phyloP scores from a whole-genome alignment of 2,113 vertebrate species.

The Helogale parvula region DNA sequence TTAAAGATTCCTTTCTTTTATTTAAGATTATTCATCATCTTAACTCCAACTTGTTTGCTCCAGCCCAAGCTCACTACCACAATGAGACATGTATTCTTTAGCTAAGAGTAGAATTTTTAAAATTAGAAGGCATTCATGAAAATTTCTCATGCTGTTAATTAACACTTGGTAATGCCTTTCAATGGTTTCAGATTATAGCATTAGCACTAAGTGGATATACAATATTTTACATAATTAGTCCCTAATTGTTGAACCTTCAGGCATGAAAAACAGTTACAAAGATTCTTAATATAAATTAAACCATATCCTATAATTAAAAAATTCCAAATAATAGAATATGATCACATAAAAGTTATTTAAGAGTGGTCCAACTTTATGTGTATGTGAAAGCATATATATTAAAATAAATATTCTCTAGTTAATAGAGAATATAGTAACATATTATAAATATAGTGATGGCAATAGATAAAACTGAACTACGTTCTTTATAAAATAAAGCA shows the following conservation, averaged over 20 bases:
- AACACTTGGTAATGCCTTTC: not conserved
- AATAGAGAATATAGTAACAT: not conserved
- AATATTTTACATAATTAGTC: not conserved
- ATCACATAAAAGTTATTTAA: not conserved
- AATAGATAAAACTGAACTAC: not conserved
- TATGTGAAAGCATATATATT: not conserved
- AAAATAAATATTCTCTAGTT: not conserved
- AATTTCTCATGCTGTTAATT: not conserved
- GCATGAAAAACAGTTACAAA: not conserved
- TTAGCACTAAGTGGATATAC: not conserved
- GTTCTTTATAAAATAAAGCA: not conserved
- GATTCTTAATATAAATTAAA: not conserved
- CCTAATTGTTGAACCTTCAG: not conserved
- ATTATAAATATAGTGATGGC: not conserved
- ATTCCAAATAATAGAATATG: not conserved
- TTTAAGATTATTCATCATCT: not conserved
- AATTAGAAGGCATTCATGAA: not conserved
- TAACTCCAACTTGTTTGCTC: not conserved
- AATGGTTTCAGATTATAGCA: not conserved
- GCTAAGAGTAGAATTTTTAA: not conserved
- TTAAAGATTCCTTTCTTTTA: not conserved
- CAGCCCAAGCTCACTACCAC: not conserved
- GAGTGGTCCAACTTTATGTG: not conserved
- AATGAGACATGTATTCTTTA: not conserved
- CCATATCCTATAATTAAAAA: not conserved